Evolutionary conservation across 2,888 invertebrate genomes (phyloP), one percentile per base, ranked within the genome.

Genomic region (Ctenicera cuprea): DNA sequence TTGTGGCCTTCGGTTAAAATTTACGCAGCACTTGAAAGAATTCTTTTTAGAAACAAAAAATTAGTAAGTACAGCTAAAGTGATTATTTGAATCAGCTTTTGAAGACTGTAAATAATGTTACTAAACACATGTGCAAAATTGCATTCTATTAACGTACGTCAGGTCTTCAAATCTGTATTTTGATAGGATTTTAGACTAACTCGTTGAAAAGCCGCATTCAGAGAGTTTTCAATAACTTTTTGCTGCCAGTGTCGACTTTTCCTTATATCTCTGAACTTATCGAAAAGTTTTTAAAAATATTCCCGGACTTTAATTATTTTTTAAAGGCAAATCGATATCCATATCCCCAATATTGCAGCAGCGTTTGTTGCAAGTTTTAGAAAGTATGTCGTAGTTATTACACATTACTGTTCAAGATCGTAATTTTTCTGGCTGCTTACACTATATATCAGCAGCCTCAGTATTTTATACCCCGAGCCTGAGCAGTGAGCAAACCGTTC

Each of bases 361-460:
- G 57, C 33, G 16, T 57, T 57, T 33, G 33, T 38, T 38, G 59
- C 59, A 33, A 33, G n/a, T 37, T 54, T 57, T 59, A 59, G 59
- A 59, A 59, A 59, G 59, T 59, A 59, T 59, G 59, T 38, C 59
- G 59, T 59, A 59, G 38, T 33, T 59, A 59, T 59, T 59, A 59
- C 59, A 59, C 59, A 59, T 59, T 59, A 59, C 59, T 14, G 59
- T 20, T 59, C 59, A 59, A 59, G 59, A 59, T 59, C 59, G 38
- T 20, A 38, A 59, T 59, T 59, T 59, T 59, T 59, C 59, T 59
- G 59, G 14, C 38, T 7, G 59, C 59, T 38, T 38, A 9, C 33
- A 33, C 33, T 33, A 18, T 52, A 52, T 26, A 30, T 26, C 52
- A 18, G 52, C 26, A 52, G 30, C 26, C 52, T 59, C 16, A 12